Base-by-base conservation (phyloP, 2,888 invertebrate species). In the Dryadula phaetusa region DNA sequence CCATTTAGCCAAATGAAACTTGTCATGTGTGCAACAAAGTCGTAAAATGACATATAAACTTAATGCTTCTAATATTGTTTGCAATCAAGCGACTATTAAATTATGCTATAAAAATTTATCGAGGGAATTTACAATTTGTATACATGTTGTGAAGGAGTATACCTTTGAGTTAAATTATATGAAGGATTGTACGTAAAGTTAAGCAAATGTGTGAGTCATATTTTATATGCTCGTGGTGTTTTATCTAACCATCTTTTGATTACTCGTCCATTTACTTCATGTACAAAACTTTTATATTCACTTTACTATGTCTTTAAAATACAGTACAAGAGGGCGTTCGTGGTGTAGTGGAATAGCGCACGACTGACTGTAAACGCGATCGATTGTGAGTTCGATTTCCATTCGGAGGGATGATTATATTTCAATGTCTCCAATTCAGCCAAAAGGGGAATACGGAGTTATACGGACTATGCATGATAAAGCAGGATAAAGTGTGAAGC, bases 11-110 rank as follows among this genome's bases (percentile, higher is more conserved):
- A 60, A 60, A 44, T 44, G 60, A 60, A 18, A 60, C 22, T 18
- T 42, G 28, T 44, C 42, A 60, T 60, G 7, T 44, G 20, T 44
- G 60, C 44, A 60, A 60, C 60, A 60, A 44, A 44, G 44, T 60
- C 32, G 44, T 60, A 60, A 58, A 60, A 44, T 60, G 12, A 60
- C 44, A 60, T 60, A 56, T 56, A 60, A 32, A 60, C 16, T 60
- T 44, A 28, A 60, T 60, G 44, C 28, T 44, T 18, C 18, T 44
- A 60, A 44, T 60, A 44, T 44, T 32, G 60, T 60, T 60, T 60
- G 60, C 44, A 60, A 60, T 60, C 60, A 32, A 28, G 60, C 60
- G 28, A 20, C 60, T 46, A 60, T 60, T 44, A 14, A 14, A 20
- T 32, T 44, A 18, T 46, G 46, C 60, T 60, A 46, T 60, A 44